phyloP scores from a whole-genome alignment of 2,797 vertebrate species.

The Furcifer pardalis region DNA sequence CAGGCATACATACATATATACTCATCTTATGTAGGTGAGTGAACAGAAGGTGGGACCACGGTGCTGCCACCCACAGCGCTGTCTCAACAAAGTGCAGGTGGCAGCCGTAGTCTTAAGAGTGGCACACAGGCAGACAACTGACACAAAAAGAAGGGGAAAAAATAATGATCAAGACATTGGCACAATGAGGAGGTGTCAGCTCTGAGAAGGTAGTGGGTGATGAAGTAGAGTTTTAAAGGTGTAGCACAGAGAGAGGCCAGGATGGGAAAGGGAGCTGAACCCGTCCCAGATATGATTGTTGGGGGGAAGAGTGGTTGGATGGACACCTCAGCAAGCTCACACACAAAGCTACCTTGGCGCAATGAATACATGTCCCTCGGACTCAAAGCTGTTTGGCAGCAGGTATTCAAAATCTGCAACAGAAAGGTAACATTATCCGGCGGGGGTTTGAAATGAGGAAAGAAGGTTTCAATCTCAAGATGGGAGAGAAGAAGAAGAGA shows the following conservation, averaged over 20 bases:
- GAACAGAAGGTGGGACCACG: conserved; percentile 24
- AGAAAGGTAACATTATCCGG: conserved; percentile 97
- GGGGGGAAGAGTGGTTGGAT: conserved; percentile 55
- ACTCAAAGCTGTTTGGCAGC: conserved; percentile 99
- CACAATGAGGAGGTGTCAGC: conserved; percentile 55
- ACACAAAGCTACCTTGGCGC: conserved; percentile 98
- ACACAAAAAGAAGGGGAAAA: conserved; percentile 63
- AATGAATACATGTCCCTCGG: conserved; percentile 99
- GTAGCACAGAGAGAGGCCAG: conserved; percentile 54
- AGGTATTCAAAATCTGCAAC: conserved; percentile 99
- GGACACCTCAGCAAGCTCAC: conserved; percentile 83
- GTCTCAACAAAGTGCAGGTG: conserved; percentile 17
- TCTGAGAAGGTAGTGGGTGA: conserved; percentile 25
- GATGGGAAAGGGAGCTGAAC: conserved; percentile 48
- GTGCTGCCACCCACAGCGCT: not conserved
- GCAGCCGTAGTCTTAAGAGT: conserved; percentile 17
- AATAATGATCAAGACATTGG: conserved; percentile 50
- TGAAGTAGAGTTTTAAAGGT: conserved; percentile 33
- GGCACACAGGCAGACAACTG: conserved; percentile 65
- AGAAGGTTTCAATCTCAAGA: conserved; percentile 73
- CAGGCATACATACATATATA: conserved; percentile 61
- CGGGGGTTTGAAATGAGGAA: conserved; percentile 69
- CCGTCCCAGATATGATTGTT: conserved; percentile 13
- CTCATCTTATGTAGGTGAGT: conserved; percentile 56
- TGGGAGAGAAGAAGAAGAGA: conserved; percentile 26